Evolutionary conservation across 2,888 invertebrate species (phyloP), one percentile per base, ranked within the genome.

Genomic region (Hoplodrina ambigua): DNA sequence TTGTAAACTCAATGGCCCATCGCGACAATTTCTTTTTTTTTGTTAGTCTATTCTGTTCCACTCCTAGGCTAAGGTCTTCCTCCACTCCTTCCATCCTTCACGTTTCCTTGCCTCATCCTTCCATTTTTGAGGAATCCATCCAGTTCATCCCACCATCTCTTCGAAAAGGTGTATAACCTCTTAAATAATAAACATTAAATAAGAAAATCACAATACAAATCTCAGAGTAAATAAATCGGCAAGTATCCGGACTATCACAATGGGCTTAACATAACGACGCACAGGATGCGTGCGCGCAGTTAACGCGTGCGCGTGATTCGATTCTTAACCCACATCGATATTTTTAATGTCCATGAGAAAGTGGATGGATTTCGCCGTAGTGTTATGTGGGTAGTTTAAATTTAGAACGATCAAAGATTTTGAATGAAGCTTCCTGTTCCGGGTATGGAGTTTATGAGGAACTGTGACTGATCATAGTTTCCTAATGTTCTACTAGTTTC

Each of bases 221-320:
- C 64, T 65, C 25, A 44, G 11, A 30, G 67, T 57, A 63, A 80
- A 80, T 80, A 78, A 81, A 82, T 82, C 69, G 68, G 63, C 78
- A 68, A 70, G 60, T 69, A 78, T 78, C 82, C 82, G 70, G 75
- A 62, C 54, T 74, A 68, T 60, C 65, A 76, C 73, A 72, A 69
- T 77, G 71, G 72, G 65, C 50, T 77, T 64, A 72, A 78, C 41
- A 78, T 83, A 69, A 80, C 78, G 75, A 70, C 58, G 62, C 50
- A 64, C 80, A 81, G 84, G 81, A 78, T 85, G 75, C 78, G 77
- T 68, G 57, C 63, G 77, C 84, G 83, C 83, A 76, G 63, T 82
- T 65, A 73, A 74, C 66, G 75, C 75, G 72, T 78, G 86, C 82
- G 85, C 86, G 85, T 87, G 88, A 82, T 81, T 80, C 72, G 87